A percentile compares a stretch with the other conserved stretches of the same genome.
phyloP scores from a whole-genome alignment of 2,113 vertebrate species.

The Copsychus sechellarum region DNA sequence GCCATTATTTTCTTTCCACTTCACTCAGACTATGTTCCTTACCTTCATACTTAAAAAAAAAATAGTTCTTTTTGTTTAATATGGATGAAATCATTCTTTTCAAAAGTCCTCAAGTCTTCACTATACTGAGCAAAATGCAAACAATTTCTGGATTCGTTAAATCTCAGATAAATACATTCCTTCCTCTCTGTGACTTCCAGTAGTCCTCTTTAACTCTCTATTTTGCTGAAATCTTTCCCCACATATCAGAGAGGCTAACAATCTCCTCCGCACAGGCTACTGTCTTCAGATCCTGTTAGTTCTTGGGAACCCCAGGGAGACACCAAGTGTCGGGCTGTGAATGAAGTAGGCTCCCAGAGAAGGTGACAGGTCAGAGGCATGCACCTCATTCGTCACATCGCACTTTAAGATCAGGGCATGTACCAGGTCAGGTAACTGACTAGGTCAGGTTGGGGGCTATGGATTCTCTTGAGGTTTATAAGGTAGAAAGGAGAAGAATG shows the following conservation, averaged over 20 bases:
- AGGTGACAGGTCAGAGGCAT: neutral
- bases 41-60: neutral
- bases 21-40: neutral
- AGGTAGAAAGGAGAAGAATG: slow-evolving; percentile 13
- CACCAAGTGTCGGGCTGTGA: neutral
- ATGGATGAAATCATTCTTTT: neutral
- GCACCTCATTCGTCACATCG: slow-evolving; percentile 47
- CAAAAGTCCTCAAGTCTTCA: neutral
- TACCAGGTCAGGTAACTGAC: slow-evolving; percentile 21
- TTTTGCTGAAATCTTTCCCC: neutral
- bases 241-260: neutral
- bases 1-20: neutral
- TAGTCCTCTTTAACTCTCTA: neutral
- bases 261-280: neutral
- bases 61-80: neutral
- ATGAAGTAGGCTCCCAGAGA: slow-evolving; percentile 27
- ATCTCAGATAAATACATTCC: neutral
- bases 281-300: slow-evolving; percentile 2
- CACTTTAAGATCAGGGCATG: neutral
- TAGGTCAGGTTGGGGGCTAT: neutral
- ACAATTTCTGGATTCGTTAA: neutral
- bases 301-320: neutral
- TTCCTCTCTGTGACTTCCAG: neutral
- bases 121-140: neutral
- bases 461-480: neutral